Evolutionary conservation across 2,888 invertebrate species (phyloP), one percentile per base, ranked within the genome.

Genomic region (Coenonympha arcania): DNA sequence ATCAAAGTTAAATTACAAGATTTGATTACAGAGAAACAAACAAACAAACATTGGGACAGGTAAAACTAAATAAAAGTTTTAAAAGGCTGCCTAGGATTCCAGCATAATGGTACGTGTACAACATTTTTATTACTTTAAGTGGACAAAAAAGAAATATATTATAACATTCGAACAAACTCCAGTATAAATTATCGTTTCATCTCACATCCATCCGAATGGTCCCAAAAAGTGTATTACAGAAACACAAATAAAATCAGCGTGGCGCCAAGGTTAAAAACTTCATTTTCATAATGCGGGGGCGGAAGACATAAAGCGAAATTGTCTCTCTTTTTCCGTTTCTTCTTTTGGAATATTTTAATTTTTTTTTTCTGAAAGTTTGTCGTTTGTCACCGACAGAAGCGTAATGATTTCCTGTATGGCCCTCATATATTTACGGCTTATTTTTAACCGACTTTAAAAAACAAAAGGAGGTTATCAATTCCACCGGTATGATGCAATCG

Each of bases 281-380:
- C 70, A 83, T 82, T 81, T 79, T 77, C 76, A 80, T 82, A 79
- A 82, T 76, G 76, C 73, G 65, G 64, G 73, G 75, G 66, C 77
- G 79, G 80, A 84, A 79, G 76, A 69, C 63, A 75, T 81, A 81
- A 82, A 82, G 65, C 68, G 70, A 71, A 71, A 78, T 79, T 78
- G 78, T 79, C 81, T 76, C 66, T 66, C 65, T 66, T 75, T 71
- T 74, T 71, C 70, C 68, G 65, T 43, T 50, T 50, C 50, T 53
- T 57, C 52, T 58, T 62, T 65, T 56, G 56, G 59, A 66, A 72
- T 69, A 55, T 57, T 60, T 64, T 62, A 59, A 54, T 58, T 55
- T 55, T 60, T 52, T 55, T 48, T 47, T 6, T 30, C 8, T 15
- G 4, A 33, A 64, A 60, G 55, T 61, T 58, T 60, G 54, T 52